These are phyloP conservation scores for Gnathonemus longibarbis DNA, from an alignment of 2,113 vertebrate species.

Conservation along the genomic window DNA sequence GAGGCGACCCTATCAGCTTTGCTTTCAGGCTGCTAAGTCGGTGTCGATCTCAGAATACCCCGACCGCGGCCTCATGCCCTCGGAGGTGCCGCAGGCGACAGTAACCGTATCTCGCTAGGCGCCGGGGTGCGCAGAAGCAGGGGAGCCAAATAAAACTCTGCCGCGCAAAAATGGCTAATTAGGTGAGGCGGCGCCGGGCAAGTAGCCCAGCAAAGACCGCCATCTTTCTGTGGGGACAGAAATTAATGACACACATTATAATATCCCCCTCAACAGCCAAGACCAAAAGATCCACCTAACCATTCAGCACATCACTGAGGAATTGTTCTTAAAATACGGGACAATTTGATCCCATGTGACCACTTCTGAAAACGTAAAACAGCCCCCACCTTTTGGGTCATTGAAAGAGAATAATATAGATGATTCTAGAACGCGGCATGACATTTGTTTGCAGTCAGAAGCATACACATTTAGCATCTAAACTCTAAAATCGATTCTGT, in stretches of 20 bases:
- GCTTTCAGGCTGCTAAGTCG: not conserved
- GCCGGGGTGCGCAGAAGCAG: slow-evolving; percentile 11
- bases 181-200: not conserved
- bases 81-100: not conserved
- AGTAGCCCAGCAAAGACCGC: not conserved
- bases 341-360: not conserved
- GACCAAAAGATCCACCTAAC: not conserved
- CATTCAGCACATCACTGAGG: not conserved
- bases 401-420: not conserved
- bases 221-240: not conserved
- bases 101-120: slow-evolving; percentile 27
- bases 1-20: not conserved
- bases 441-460: not conserved
- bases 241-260: not conserved
- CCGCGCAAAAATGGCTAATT: slow-evolving; percentile 23
- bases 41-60: slow-evolving; percentile 20
- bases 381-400: not conserved
- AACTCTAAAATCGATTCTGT: not conserved
- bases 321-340: not conserved
- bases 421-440: not conserved
- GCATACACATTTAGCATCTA: not conserved
- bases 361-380: not conserved
- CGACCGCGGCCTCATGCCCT: not conserved
- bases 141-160: slow-evolving; percentile 2
- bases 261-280: not conserved